A percentile compares a stretch with the other conserved stretches of the same genome.
phyloP scores from a whole-genome alignment of 2,113 vertebrate genomes.

The Vanacampus margaritifer region DNA sequence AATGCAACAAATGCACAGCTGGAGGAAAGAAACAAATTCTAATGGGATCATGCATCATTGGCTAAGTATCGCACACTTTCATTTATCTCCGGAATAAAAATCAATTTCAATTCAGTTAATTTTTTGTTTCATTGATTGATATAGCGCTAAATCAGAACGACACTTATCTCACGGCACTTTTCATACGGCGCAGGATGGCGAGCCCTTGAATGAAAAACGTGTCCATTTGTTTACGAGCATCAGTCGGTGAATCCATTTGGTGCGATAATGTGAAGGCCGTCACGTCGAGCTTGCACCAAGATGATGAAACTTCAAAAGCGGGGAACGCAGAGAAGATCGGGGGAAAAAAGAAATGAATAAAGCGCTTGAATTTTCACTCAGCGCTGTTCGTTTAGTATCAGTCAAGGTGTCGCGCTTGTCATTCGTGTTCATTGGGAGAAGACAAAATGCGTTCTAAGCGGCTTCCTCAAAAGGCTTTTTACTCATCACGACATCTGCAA shows the following conservation, averaged over 20 bases:
- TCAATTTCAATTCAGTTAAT: conserved; percentile 4
- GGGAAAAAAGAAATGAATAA: neutral
- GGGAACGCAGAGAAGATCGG: neutral
- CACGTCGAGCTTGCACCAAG: neutral
- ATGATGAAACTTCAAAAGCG: neutral
- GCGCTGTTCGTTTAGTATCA: neutral
- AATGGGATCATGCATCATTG: conserved; percentile 1
- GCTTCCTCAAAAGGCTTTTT: conserved; percentile 12
- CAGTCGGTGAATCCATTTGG: neutral
- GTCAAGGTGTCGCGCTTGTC: conserved; percentile 13
- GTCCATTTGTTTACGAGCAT: neutral
- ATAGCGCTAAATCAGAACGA: neutral
- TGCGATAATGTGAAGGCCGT: neutral
- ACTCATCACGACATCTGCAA: conserved; percentile 23
- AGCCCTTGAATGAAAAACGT: neutral
- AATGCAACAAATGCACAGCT: neutral
- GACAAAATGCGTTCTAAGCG: conserved; percentile 8
- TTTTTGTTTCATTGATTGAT: neutral
- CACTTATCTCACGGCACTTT: neutral
- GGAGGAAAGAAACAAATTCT: neutral
- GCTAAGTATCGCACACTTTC: neutral
- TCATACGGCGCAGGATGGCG: neutral
- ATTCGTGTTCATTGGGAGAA: conserved; percentile 4
- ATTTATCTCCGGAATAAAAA: neutral
- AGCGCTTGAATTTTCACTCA: neutral